Base-by-base conservation (phyloP, 2,797 vertebrate species). In the Cyclopterus lumpus region DNA sequence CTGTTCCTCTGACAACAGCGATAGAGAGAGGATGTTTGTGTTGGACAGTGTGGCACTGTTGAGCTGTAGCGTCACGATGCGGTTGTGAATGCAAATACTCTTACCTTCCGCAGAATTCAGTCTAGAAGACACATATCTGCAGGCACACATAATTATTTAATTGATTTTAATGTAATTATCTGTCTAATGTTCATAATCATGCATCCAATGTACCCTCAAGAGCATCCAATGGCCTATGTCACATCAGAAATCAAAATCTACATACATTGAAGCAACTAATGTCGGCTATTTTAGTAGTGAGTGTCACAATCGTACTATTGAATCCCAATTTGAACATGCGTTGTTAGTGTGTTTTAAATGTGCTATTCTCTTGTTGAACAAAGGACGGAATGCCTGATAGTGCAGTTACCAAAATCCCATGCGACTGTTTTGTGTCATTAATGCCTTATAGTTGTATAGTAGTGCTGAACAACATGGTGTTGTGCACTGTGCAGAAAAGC, bases 21-120 rank as follows among this genome's bases (percentile, higher is more conserved):
- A 6, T 10, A 63, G 59, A 71, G 68, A 80, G 74, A 67, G 75
- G 71, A 64, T 78, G 89, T 91, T 90, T 90, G 79, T 89, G 74
- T 88, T 81, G 80, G 60, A 80, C 53, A 22, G 71, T 32, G 66
- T 48, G 28, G 4, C 51, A 3, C 38, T 61, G 51, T 42, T 66
- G 53, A 68, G 66, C 81, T 89, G 81, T 64, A 92, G 91, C 87
- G 92, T 81, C 90, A 74, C 85, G 11, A 51, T 71, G 92, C 81
- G 92, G 90, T 26, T 49, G 65, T 32, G 72, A 53, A 67, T 30
- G 66, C 22, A 79, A 88, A 72, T 76, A 63, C 67, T 16, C 16
- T 18, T 28, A 26, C 26, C 14, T 24, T 69, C 30, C 72, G 42
- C 64, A 60, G 49, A 59, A 51, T 60, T 16, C 62, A 34, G 51